Conservation (phyloP, 2,113 vertebrate genomes). For the Xiphias gladius region DNA sequence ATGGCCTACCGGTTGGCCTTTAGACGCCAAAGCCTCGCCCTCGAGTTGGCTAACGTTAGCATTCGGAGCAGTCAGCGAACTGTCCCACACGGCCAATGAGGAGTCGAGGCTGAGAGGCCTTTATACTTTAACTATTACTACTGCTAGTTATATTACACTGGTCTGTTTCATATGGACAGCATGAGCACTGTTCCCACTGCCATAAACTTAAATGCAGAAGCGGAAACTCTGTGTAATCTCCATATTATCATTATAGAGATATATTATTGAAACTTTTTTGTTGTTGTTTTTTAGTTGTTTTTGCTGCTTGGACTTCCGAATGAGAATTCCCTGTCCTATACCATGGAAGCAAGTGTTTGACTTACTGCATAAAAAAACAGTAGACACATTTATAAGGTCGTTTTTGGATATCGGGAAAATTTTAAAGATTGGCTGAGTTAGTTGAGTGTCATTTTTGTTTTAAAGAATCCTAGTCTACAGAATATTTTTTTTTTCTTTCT, state of each 20-base stretch:
- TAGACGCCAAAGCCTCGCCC: conserved; percentile 73
- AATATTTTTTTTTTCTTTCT: too few species aligned
- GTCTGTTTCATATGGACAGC: not conserved
- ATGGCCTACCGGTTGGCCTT: conserved; percentile 76
- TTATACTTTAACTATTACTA: not conserved
- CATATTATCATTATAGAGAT: not conserved
- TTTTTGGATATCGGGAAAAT: too few species aligned
- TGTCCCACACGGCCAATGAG: conserved; percentile 67
- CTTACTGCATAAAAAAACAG: too few species aligned
- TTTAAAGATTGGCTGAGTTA: not conserved
- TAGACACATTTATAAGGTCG: too few species aligned
- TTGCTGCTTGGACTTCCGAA: not conserved
- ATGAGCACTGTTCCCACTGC: not conserved
- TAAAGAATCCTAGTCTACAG: too few species aligned
- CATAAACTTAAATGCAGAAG: not conserved
- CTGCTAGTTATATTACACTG: not conserved
- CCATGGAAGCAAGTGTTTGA: not conserved
- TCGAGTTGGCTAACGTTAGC: conserved; percentile 79
- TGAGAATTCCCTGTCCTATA: not conserved
- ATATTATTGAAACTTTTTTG: not conserved
- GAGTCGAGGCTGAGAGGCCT: conserved; percentile 76
- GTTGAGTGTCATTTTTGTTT: too few species aligned
- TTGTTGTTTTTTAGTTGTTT: not conserved
- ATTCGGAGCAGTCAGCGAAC: conserved; percentile 44
- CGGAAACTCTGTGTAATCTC: not conserved